These are phyloP conservation scores for Metridium senile DNA, from an alignment of 92 coral and sea anemone species.

Conservation along the genomic window DNA sequence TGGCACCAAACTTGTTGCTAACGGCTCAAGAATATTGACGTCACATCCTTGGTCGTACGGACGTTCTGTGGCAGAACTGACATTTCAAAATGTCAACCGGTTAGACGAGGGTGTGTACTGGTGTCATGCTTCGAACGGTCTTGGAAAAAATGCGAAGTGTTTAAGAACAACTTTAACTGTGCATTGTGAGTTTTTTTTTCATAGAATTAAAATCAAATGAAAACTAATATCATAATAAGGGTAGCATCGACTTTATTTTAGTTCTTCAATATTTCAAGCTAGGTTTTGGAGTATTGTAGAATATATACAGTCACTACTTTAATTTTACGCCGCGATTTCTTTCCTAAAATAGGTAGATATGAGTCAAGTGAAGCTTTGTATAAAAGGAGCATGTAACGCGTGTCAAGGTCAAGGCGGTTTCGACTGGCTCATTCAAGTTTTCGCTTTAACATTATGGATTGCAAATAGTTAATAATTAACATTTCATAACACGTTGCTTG, in stretches of 20 bases:
- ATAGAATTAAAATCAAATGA: neutral
- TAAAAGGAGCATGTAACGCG: too few relatives aligned
- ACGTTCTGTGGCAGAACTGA: conserved; percentile 8
- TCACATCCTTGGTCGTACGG: too few relatives aligned
- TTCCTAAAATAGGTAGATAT: conserved; percentile 18
- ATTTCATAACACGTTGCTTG: too few relatives aligned
- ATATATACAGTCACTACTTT: neutral
- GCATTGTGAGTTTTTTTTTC: conserved; percentile 26
- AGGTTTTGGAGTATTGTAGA: neutral
- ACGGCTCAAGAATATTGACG: neutral
- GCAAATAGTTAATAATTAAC: too few relatives aligned
- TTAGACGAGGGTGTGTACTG: conserved; percentile 35
- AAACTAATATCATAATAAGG: neutral
- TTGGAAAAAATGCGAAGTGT: neutral
- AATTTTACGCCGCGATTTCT: neutral
- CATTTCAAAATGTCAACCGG: conserved; percentile 23
- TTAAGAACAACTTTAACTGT: neutral
- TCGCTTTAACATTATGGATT: too few relatives aligned
- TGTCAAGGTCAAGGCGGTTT: too few relatives aligned
- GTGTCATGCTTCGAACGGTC: conserved; percentile 29
- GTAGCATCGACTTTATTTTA: neutral
- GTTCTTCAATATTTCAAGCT: neutral
- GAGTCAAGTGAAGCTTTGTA: too few relatives aligned
- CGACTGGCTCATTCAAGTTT: too few relatives aligned
- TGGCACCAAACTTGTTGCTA: neutral